Percentiles rank a stretch among this genome's conserved stretches.
These are phyloP conservation scores for Drosophila nr. perissopoda DNA, from an alignment of 2,888 invertebrate genomes.

Conservation along the genomic window DNA sequence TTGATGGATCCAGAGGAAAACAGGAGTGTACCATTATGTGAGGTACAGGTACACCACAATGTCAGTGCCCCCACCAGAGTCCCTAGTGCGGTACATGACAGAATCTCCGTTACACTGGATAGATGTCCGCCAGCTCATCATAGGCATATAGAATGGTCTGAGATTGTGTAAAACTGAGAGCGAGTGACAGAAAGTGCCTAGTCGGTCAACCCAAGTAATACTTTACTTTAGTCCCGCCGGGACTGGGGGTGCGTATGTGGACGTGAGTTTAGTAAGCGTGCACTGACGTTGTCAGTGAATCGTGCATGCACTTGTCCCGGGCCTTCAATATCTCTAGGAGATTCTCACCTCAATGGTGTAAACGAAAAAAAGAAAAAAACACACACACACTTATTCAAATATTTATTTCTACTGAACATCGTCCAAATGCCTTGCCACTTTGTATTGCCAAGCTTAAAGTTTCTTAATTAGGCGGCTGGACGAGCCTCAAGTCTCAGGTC, in stretches of 20 bases:
- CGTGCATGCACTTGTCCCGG: neutral
- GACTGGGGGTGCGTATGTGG: neutral
- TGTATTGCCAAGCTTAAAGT: constrained; percentile 63
- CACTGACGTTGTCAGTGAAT: neutral
- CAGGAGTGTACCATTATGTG: neutral
- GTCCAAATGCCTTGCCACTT: constrained; percentile 75
- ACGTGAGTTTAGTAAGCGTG: neutral
- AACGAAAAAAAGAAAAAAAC: neutral
- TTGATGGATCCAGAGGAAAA: too few species aligned
- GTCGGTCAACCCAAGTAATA: too few species aligned
- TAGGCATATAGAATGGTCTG: too few species aligned
- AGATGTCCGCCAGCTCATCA: neutral
- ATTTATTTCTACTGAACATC: constrained; percentile 43
- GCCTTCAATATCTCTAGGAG: too few species aligned
- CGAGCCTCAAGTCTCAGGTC: constrained; percentile 17
- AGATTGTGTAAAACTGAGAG: too few species aligned
- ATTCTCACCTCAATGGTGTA: too few species aligned
- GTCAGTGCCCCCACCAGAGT: neutral
- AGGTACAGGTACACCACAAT: neutral
- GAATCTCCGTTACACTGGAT: neutral
- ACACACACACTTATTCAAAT: neutral
- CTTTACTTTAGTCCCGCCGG: too few species aligned
- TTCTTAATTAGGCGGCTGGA: constrained; percentile 68
- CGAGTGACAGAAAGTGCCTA: too few species aligned
- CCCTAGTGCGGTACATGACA: neutral